These are phyloP conservation scores for Euleptes europaea DNA, from an alignment of 2,113 vertebrate genomes.

Conservation along the genomic window DNA sequence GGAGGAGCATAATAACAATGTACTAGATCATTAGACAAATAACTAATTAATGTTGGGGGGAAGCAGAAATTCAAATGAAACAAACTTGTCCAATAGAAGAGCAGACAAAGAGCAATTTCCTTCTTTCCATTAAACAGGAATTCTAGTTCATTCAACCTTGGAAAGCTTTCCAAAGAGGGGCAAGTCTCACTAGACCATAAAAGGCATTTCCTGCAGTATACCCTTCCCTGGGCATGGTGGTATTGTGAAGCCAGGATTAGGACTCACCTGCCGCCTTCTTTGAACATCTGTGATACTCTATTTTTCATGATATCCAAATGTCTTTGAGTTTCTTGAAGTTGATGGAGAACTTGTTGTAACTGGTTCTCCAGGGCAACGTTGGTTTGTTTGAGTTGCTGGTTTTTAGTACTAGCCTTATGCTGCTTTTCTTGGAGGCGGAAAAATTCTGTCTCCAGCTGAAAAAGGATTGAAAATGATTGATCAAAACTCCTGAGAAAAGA, in stretches of 20 bases:
- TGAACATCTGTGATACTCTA: slow-evolving; percentile 20
- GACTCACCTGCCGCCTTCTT: slow-evolving; percentile 47
- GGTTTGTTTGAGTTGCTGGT: slow-evolving; percentile 61
- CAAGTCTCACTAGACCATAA: neutral
- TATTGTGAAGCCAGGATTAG: neutral
- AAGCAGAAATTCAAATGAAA: neutral
- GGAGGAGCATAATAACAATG: too few relatives aligned
- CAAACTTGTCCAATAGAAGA: neutral
- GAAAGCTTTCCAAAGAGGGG: neutral
- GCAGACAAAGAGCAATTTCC: too few relatives aligned
- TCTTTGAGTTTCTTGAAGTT: slow-evolving; percentile 66
- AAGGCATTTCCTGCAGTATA: neutral
- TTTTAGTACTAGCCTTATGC: slow-evolving; percentile 49
- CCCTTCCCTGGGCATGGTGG: neutral
- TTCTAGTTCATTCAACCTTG: neutral
- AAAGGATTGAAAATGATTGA: neutral
- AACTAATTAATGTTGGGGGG: neutral
- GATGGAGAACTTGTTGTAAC: slow-evolving; percentile 67
- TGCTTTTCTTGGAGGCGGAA: slow-evolving; percentile 53
- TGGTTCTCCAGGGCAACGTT: slow-evolving; percentile 56
- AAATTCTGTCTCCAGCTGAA: slow-evolving; percentile 72
- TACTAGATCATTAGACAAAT: too few relatives aligned
- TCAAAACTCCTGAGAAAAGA: neutral
- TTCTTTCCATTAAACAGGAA: neutral
- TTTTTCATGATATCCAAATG: slow-evolving; percentile 39